Conservation (phyloP, 2,888 invertebrate species). For the Euclidia mi region DNA sequence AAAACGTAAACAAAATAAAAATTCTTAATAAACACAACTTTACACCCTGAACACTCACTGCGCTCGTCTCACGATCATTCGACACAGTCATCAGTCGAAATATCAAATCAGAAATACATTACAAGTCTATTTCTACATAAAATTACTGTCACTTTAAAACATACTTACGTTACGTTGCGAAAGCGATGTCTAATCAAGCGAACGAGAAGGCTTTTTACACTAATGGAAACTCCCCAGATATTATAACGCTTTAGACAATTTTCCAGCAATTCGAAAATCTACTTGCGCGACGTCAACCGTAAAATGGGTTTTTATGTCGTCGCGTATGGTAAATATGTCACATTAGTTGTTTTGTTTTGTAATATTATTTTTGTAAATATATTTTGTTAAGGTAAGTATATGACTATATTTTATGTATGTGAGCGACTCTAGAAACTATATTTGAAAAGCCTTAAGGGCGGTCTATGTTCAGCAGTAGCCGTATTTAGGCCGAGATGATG, state of each 20-base stretch:
- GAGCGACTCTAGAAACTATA: too few relatives aligned
- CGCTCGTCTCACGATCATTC: not conserved
- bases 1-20: too few relatives aligned
- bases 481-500: too few relatives aligned
- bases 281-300: slow-evolving; percentile 29
- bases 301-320: slow-evolving; percentile 44
- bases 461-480: too few relatives aligned
- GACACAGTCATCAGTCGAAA: not conserved
- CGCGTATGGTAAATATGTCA: slow-evolving; percentile 31
- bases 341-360: slow-evolving; percentile 14
- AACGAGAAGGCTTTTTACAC: slow-evolving; percentile 55
- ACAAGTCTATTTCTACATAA: slow-evolving; percentile 8
- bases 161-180: slow-evolving; percentile 39
- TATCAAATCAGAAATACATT: slow-evolving; percentile 7
- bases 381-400: not conserved
- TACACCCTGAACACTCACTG: too few relatives aligned
- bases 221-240: slow-evolving; percentile 63
- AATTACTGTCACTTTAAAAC: slow-evolving; percentile 44
- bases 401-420: too few relatives aligned
- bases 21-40: too few relatives aligned
- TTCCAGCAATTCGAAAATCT: slow-evolving; percentile 53
- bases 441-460: too few relatives aligned
- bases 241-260: slow-evolving; percentile 63
- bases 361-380: slow-evolving; percentile 12
- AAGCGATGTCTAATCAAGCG: slow-evolving; percentile 65